Evolutionary conservation across 2,888 invertebrate genomes (phyloP).

Genomic region (Andrena fulva): DNA sequence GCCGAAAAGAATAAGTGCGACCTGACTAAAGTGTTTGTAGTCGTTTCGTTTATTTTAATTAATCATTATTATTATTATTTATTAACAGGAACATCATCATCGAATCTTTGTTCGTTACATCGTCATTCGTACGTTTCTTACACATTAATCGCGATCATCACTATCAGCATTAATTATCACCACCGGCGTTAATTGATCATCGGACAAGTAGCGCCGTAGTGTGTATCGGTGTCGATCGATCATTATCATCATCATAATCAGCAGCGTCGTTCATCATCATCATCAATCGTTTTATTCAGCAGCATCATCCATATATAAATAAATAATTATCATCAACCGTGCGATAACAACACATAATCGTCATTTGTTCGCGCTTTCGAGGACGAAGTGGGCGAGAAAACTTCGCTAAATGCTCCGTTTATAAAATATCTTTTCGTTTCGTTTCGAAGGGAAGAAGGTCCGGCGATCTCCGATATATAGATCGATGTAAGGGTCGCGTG

Average conservation of each 20-base stretch:
- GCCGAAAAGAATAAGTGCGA: conserved; percentile 32
- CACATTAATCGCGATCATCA: conserved; percentile 67
- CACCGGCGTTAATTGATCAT: conserved; percentile 69
- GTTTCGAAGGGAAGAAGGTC: no score
- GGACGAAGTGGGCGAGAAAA: conserved; percentile 57
- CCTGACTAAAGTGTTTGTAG: conserved; percentile 81
- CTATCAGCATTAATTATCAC: conserved; percentile 67
- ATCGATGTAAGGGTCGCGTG: no score
- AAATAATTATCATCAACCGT: conserved; percentile 81
- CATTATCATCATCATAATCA: conserved; percentile 44
- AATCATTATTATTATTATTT: conserved; percentile 77
- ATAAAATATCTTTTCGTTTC: neutral
- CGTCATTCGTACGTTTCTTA: conserved; percentile 67
- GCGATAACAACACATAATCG: conserved; percentile 80
- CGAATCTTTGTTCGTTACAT: conserved; percentile 82
- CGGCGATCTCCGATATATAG: no score
- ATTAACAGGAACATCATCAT: conserved; percentile 85
- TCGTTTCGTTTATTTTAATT: conserved; percentile 73
- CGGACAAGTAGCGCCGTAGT: conserved; percentile 59
- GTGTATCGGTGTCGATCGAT: conserved; percentile 40
- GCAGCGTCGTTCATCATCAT: conserved; percentile 67
- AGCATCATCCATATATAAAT: conserved; percentile 79
- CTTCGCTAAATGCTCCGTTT: neutral
- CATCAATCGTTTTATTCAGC: conserved; percentile 54
- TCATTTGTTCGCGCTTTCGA: conserved; percentile 67